Conservation (phyloP, 2,113 vertebrate species). For the Buteo buteo region DNA sequence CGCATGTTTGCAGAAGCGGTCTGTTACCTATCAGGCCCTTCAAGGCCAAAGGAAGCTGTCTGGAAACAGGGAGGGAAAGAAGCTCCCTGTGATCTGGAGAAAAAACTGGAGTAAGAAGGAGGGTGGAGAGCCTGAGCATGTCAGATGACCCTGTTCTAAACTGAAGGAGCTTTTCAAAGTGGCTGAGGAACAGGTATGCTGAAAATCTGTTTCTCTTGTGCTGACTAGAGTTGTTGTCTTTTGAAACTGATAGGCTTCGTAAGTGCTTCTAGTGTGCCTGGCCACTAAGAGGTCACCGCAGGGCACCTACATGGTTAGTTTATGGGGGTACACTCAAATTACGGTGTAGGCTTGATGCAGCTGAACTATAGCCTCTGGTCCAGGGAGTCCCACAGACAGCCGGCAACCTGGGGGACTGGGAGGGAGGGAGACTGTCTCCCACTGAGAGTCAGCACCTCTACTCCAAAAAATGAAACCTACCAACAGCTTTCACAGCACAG, state of each 20-base stretch:
- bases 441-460: not conserved
- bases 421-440: not conserved
- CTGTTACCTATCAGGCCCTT: not conserved
- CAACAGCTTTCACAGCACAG: not conserved
- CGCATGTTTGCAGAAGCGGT: not conserved
- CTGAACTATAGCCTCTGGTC: not conserved
- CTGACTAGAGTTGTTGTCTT: not conserved
- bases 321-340: not conserved
- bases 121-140: not conserved
- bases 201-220: not conserved
- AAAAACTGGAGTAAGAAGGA: not conserved
- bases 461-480: not conserved
- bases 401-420: not conserved
- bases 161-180: not conserved
- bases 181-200: not conserved
- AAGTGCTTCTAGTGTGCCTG: not conserved
- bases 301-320: not conserved
- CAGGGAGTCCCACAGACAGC: not conserved
- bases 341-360: not conserved
- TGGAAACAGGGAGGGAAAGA: not conserved
- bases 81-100: not conserved
- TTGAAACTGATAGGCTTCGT: accelerated
- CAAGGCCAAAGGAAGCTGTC: not conserved
- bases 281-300: not conserved
- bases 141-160: not conserved